Evolutionary conservation across 2,113 vertebrate species (phyloP), one percentile per base, ranked within the genome.

Genomic region (Oriolus oriolus): DNA sequence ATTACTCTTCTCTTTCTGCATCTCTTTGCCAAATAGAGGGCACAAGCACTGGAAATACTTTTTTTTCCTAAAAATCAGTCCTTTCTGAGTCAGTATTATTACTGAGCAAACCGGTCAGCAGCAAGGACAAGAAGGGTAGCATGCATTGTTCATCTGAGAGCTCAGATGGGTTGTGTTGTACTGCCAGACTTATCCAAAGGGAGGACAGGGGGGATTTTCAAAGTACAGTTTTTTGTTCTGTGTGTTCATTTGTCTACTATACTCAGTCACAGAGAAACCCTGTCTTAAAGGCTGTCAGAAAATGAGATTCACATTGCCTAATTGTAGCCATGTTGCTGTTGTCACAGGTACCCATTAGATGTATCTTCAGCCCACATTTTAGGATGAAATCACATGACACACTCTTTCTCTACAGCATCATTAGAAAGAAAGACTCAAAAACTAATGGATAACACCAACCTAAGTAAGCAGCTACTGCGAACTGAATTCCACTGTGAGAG

Each of bases 41-140:
- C 4, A 10, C 3, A 65, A 63, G 12, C 0, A 0, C 10, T 35
- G 22, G 9, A 65, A 68, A 45, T 12, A 37, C 5, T 15, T 18
- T 50, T n/a, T 84, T 39, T 56, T 11, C 7, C 28, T 50, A 44
- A 63, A 81, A 87, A 31, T 20, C 16, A 44, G 3, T 18, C 5
- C 30, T 64, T 90, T 85, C 31, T 1, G 2, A 30, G 24, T 45
- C 47, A 44, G 5, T 13, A 39, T 35, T 35, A 37, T 57, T 31
- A 24, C 15, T 42, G 16, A 68, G 2, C 7, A 84, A 91, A 49
- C 3, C 5, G 28, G 33, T 18, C 13, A 45, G 57, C 11, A 63
- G 7, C 20, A 70, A 57, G 53, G 30, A 24, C 21, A 42, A 30
- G 49, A 83, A 68, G 59, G 10, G 4, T 21, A 35, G 5, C 18